Percentiles rank a stretch among this genome's conserved stretches.
phyloP scores from a whole-genome alignment of 1,140 invertebrate species.

The Drosophila repletoides region DNA sequence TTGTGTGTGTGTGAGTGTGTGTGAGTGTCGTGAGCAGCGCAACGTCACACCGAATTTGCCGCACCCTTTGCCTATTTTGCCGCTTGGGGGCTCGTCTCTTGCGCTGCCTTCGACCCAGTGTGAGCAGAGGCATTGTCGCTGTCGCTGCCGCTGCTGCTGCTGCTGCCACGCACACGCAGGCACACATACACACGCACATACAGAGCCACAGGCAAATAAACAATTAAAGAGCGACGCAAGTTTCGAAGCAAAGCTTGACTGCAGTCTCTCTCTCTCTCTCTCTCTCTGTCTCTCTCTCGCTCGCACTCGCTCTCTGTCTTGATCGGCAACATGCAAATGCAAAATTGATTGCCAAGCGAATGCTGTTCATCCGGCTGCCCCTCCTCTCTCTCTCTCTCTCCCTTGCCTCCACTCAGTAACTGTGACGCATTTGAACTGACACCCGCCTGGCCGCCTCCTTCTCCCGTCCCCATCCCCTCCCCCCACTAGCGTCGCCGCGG shows the following conservation, averaged over 20 bases:
- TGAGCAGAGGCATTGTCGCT: constrained; percentile 23
- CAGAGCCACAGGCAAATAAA: constrained; percentile 12
- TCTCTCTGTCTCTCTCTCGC: constrained; percentile 4
- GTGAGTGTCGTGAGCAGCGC: constrained; percentile 9
- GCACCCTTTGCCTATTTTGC: constrained; percentile 32
- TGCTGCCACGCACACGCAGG: constrained; percentile 32
- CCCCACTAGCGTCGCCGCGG: no score
- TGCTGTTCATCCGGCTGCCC: constrained; percentile 38
- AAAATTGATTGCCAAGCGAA: constrained; percentile 48
- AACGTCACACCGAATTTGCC: constrained; percentile 27
- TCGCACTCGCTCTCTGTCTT: constrained; percentile 16
- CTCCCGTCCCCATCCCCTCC: constrained; percentile 20
- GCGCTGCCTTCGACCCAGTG: constrained; percentile 12
- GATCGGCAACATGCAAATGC: constrained; percentile 48
- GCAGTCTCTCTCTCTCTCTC: constrained; percentile 42
- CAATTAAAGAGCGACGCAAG: constrained; percentile 8
- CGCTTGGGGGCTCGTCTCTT: constrained; percentile 70
- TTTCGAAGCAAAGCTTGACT: constrained; percentile 16
- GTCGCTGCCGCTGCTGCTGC: no score
- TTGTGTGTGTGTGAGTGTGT: constrained; percentile 25
- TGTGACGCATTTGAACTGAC: constrained; percentile 61
- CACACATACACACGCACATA: constrained; percentile 7
- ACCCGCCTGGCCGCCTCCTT: neutral
- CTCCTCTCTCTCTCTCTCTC: neutral
- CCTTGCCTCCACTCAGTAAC: constrained; percentile 4